Percentiles rank a stretch among this genome's conserved stretches.
phyloP scores from a whole-genome alignment of 2,888 invertebrate genomes.

The Apamea anceps region DNA sequence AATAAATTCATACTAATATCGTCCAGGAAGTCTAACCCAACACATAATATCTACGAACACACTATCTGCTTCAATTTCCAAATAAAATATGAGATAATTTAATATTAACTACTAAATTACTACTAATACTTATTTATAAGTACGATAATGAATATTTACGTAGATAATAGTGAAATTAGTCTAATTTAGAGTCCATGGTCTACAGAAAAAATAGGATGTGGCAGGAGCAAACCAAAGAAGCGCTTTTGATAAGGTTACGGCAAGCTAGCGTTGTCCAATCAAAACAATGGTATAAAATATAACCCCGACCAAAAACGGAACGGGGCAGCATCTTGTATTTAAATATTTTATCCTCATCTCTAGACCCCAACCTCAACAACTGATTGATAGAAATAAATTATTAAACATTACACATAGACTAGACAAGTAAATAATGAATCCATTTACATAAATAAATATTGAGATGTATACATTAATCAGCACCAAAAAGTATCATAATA shows the following conservation, averaged over 20 bases:
- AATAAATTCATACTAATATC: slow-evolving; percentile 67
- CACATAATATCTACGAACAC: slow-evolving; percentile 61
- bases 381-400: slow-evolving; percentile 54
- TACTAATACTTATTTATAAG: slow-evolving; percentile 58
- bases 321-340: slow-evolving; percentile 25
- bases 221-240: slow-evolving; percentile 10
- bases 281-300: slow-evolving; percentile 54
- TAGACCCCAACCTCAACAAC: slow-evolving; percentile 29
- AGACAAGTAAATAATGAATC: slow-evolving; percentile 54
- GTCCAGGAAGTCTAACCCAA: slow-evolving; percentile 63
- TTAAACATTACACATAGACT: slow-evolving; percentile 56
- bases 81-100: slow-evolving; percentile 60
- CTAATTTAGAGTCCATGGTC: slow-evolving; percentile 27
- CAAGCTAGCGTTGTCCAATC: slow-evolving; percentile 17
- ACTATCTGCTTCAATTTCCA: slow-evolving; percentile 43
- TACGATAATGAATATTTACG: slow-evolving; percentile 53
- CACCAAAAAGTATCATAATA: slow-evolving; percentile 68
- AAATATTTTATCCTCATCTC: slow-evolving; percentile 28
- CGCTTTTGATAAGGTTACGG: slow-evolving; percentile 6
- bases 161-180: slow-evolving; percentile 51
- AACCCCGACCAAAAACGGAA: slow-evolving; percentile 29
- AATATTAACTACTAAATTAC: slow-evolving; percentile 48
- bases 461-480: slow-evolving; percentile 65
- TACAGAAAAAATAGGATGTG: slow-evolving; percentile 19
- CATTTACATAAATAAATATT: slow-evolving; percentile 61